Percentiles rank a stretch among this genome's conserved stretches.
Conservation (phyloP, 2,888 invertebrate genomes). For the Ypsolopha sequella region DNA sequence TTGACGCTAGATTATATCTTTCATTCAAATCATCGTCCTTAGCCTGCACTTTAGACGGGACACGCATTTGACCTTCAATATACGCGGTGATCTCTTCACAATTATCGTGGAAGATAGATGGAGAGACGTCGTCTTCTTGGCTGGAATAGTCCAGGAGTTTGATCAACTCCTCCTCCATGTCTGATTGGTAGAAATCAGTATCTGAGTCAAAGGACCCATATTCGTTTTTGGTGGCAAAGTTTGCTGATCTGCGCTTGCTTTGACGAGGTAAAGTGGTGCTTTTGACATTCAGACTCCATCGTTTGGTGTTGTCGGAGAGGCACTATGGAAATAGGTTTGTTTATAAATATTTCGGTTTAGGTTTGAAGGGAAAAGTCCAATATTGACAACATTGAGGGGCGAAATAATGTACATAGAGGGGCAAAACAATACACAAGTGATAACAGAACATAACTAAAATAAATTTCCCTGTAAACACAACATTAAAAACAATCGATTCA, state of each 20-base stretch:
- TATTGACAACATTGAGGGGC: conserved; percentile 26
- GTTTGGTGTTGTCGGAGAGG: conserved; percentile 48
- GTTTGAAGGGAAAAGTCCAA: conserved; percentile 22
- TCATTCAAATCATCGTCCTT: conserved; percentile 41
- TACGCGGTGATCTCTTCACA: conserved; percentile 55
- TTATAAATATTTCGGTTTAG: conserved; percentile 6
- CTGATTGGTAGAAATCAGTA: conserved; percentile 82
- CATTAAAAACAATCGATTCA: not conserved
- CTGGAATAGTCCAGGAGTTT: conserved; percentile 79
- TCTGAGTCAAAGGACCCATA: conserved; percentile 73
- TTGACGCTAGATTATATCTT: conserved; percentile 48
- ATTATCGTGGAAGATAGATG: conserved; percentile 55
- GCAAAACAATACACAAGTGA: not conserved
- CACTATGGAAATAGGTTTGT: conserved; percentile 40
- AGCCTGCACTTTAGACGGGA: conserved; percentile 22
- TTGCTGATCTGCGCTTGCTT: conserved; percentile 35
- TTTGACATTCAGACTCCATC: conserved; percentile 60
- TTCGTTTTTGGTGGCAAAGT: conserved; percentile 26
- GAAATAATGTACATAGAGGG: not conserved
- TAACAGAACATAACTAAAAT: not conserved
- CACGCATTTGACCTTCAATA: conserved; percentile 42
- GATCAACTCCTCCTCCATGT: conserved; percentile 83
- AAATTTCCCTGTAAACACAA: not conserved
- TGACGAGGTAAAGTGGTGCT: conserved; percentile 35
- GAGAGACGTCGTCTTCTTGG: conserved; percentile 71